phyloP scores from a whole-genome alignment of 1,140 invertebrate genomes.

The Heliconius himera region DNA sequence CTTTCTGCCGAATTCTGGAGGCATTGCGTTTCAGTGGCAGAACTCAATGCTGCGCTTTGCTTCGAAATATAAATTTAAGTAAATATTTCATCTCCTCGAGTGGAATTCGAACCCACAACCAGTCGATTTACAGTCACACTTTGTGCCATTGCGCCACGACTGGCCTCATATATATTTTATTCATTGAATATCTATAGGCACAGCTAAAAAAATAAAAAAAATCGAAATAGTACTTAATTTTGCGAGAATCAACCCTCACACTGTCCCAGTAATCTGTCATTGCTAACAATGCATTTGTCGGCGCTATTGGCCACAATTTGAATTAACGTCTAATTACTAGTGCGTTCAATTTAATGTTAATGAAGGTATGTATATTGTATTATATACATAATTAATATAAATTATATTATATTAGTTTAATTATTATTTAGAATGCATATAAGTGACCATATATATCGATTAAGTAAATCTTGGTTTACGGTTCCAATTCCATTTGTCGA shows the following conservation, averaged over 20 bases:
- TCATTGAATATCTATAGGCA: not conserved
- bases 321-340: conserved; percentile 62
- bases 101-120: too few relatives aligned
- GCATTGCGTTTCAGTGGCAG: too few relatives aligned
- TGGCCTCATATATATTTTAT: not conserved
- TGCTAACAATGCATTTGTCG: conserved; percentile 71
- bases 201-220: not conserved
- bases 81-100: too few relatives aligned
- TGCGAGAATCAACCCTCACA: conserved; percentile 39
- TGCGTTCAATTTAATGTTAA: conserved; percentile 42
- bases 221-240: not conserved
- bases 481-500: not conserved
- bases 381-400: conserved; percentile 7
- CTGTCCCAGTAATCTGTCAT: conserved; percentile 60
- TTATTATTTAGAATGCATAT: not conserved
- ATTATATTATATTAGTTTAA: conserved; percentile 12
- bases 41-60: too few relatives aligned
- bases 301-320: conserved; percentile 65
- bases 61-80: too few relatives aligned
- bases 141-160: too few relatives aligned
- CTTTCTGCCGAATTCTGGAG: too few relatives aligned
- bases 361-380: conserved; percentile 8
- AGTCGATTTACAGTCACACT: too few relatives aligned
- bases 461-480: not conserved
- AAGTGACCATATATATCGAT: not conserved